phyloP scores from a whole-genome alignment of 2,797 vertebrate genomes.

The Nannoperca obscura region DNA sequence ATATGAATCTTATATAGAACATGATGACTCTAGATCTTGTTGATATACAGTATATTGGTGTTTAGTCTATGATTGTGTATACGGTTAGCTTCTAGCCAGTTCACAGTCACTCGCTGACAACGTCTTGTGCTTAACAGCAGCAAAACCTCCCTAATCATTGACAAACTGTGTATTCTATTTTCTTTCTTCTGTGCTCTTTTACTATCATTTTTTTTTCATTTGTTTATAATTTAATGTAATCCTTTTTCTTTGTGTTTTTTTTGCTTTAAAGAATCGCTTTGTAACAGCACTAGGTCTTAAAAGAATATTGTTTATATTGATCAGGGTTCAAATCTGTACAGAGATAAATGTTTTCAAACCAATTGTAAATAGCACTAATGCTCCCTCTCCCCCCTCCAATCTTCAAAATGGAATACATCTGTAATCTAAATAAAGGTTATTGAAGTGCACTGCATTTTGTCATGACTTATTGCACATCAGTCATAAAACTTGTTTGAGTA shows the following conservation, averaged over 20 bases:
- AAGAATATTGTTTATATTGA: constrained; percentile 95
- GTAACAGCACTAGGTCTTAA: constrained; percentile 93
- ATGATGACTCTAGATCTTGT: constrained; percentile 94
- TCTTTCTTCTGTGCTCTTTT: constrained; percentile 75
- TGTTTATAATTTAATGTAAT: constrained; percentile 91
- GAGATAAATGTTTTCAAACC: constrained; percentile 94
- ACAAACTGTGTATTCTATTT: constrained; percentile 75
- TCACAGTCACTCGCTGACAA: constrained; percentile 90
- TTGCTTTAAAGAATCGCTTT: constrained; percentile 92
- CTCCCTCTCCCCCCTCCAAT: constrained; percentile 88
- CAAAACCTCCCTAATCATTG: constrained; percentile 83
- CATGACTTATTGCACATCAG: constrained; percentile 19
- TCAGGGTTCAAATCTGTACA: constrained; percentile 98
- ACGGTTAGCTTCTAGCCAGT: constrained; percentile 92
- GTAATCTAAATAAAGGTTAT: constrained; percentile 98
- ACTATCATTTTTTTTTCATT: constrained; percentile 71
- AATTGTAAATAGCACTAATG: constrained; percentile 99
- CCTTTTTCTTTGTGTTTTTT: constrained; percentile 64
- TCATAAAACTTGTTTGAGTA: background rate
- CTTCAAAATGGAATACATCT: constrained; percentile 94
- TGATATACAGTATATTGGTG: constrained; percentile 92
- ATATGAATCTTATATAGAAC: constrained; percentile 96
- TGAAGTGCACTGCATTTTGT: constrained; percentile 84
- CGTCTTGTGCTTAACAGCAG: constrained; percentile 88
- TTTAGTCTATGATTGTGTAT: constrained; percentile 94